These are phyloP conservation scores for Pseudotriccus pelzelni DNA, from an alignment of 2,797 vertebrate species.

Conservation along the genomic window DNA sequence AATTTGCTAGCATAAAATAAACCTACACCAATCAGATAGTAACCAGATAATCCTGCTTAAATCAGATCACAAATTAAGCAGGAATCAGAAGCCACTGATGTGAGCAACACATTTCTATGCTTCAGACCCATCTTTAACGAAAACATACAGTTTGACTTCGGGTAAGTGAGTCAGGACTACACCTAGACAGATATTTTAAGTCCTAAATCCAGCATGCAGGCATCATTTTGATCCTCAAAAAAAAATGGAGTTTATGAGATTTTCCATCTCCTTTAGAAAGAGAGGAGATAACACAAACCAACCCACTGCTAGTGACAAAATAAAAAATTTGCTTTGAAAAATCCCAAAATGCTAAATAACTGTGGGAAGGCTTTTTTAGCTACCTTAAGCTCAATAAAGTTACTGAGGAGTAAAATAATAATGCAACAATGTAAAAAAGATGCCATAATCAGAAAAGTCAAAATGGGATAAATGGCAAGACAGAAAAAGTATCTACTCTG, in stretches of 20 bases:
- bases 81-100: not conserved
- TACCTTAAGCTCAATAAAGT: not conserved
- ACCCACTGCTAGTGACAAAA: not conserved
- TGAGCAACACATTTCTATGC: not conserved
- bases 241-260: not conserved
- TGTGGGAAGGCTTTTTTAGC: not conserved
- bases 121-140: not conserved
- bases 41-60: not conserved
- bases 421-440: not conserved
- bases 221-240: not conserved
- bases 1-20: constrained; percentile 37
- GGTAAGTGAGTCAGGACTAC: not conserved
- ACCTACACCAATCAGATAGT: not conserved
- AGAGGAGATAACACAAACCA: not conserved
- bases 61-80: not conserved
- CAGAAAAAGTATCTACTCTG: not conserved
- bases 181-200: not conserved
- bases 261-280: not conserved
- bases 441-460: not conserved
- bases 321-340: not conserved
- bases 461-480: not conserved
- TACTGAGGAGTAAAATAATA: not conserved
- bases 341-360: not conserved
- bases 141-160: not conserved
- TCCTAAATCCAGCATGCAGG: not conserved